These are phyloP conservation scores for Clamator glandarius DNA, from an alignment of 2,797 vertebrate species.

Conservation along the genomic window DNA sequence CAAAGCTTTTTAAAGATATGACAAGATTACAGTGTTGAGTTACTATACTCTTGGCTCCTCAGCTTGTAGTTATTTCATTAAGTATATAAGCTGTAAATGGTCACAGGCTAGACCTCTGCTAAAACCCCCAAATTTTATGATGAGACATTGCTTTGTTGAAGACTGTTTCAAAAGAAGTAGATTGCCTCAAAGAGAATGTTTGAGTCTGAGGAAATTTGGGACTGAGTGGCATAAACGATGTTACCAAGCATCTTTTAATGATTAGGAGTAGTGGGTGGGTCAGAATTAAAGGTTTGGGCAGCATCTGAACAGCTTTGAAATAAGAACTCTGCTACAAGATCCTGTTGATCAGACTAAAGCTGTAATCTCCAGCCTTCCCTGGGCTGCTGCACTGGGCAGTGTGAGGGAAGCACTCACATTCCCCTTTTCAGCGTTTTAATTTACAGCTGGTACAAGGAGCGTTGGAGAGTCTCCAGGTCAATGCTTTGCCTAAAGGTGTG, in stretches of 20 bases:
- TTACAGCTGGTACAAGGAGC: background rate
- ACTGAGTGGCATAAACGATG: background rate
- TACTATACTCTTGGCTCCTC: background rate
- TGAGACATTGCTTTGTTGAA: background rate
- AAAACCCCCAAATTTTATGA: background rate
- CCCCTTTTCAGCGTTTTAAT: background rate
- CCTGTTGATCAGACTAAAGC: background rate
- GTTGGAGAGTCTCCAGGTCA: background rate
- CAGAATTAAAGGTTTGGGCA: background rate
- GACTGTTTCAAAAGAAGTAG: background rate
- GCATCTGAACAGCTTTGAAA: background rate
- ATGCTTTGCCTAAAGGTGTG: background rate
- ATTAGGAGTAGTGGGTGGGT: background rate
- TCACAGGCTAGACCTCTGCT: background rate
- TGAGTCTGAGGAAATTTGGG: background rate
- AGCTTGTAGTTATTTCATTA: background rate
- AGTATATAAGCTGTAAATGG: background rate
- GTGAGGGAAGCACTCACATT: background rate
- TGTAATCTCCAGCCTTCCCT: background rate
- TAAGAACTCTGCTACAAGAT: background rate
- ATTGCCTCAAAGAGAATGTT: background rate
- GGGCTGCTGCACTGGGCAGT: background rate
- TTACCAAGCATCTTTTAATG: background rate
- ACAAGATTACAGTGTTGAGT: background rate
- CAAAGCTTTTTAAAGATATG: background rate